Evolutionary conservation across 2,888 invertebrate genomes (phyloP).

Genomic region (Oscheius myriophilus): DNA sequence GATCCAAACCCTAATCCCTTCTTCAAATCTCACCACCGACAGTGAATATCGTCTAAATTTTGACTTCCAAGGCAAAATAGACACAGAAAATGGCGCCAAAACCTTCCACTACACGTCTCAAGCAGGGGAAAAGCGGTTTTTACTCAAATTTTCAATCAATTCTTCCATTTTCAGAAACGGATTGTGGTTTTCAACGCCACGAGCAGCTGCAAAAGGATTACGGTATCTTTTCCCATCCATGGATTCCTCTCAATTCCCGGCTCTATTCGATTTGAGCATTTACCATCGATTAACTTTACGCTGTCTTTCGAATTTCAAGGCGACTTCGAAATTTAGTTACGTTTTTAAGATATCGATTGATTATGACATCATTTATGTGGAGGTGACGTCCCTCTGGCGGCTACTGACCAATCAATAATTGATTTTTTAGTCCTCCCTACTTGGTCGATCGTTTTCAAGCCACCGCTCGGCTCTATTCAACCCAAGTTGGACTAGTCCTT

Average conservation of each 20-base stretch:
- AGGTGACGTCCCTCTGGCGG: too few species aligned
- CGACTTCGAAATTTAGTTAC: background rate
- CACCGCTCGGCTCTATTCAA: slow-evolving; percentile 17
- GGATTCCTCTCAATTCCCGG: slow-evolving; percentile 17
- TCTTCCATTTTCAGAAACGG: slow-evolving; percentile 6
- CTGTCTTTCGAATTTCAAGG: slow-evolving; percentile 15
- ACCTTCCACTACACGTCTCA: slow-evolving; percentile 3
- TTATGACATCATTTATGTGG: too few species aligned
- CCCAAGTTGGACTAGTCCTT: slow-evolving; percentile 22
- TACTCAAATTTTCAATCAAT: background rate
- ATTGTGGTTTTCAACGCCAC: slow-evolving; percentile 7
- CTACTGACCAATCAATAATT: too few species aligned
- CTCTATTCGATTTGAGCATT: slow-evolving; percentile 15
- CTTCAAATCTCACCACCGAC: slow-evolving; percentile 14
- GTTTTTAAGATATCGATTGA: too few species aligned
- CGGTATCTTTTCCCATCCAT: slow-evolving; percentile 27
- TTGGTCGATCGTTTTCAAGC: slow-evolving; percentile 21
- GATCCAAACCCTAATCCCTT: slow-evolving; percentile 26
- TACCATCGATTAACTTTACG: background rate
- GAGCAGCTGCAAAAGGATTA: slow-evolving; percentile 20
- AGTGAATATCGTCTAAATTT: slow-evolving; percentile 19
- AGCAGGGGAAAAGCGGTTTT: slow-evolving; percentile 18
- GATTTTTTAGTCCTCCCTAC: slow-evolving; percentile 1
- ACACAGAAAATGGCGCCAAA: slow-evolving; percentile 5
- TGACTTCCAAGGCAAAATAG: background rate